Evolutionary conservation across 2,888 invertebrate species (phyloP).

Genomic region (Pterostichus madidus): DNA sequence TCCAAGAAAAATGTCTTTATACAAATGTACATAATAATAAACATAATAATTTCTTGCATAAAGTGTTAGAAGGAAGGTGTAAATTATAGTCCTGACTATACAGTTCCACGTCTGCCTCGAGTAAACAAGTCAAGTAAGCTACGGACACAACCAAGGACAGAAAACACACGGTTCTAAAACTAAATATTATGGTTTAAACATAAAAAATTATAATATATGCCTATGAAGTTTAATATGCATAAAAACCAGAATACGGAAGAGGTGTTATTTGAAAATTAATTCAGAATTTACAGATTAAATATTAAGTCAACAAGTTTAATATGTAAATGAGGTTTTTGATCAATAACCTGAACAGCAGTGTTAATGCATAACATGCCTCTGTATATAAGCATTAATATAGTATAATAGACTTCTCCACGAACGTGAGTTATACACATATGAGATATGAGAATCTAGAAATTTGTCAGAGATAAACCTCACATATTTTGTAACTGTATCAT

Average conservation of each 20-base stretch:
- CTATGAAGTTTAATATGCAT: conserved; percentile 2
- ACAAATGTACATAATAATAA: conserved; percentile 17
- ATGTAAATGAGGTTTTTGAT: conserved; percentile 43
- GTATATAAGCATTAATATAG: too few species aligned
- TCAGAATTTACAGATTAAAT: conserved; percentile 25
- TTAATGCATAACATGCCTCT: conserved; percentile 13
- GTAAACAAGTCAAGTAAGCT: conserved; percentile 3
- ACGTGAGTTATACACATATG: too few species aligned
- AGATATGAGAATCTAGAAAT: too few species aligned
- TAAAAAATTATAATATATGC: neutral
- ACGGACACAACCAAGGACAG: neutral
- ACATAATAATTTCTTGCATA: conserved; percentile 17
- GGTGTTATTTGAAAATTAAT: conserved; percentile 24
- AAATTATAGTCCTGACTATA: neutral
- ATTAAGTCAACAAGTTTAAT: conserved; percentile 30
- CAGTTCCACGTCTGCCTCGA: neutral
- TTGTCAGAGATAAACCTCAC: too few species aligned
- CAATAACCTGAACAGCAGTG: conserved; percentile 24
- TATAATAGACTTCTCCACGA: too few species aligned
- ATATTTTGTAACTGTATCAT: too few species aligned
- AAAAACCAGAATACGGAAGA: conserved; percentile 36
- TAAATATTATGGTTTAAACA: conserved; percentile 17
- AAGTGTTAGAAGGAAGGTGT: conserved; percentile 19
- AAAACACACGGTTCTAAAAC: neutral
- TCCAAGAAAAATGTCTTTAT: neutral